Base-by-base conservation (phyloP, 1,140 invertebrate genomes). In the Pseudachorutes palmiensis region DNA sequence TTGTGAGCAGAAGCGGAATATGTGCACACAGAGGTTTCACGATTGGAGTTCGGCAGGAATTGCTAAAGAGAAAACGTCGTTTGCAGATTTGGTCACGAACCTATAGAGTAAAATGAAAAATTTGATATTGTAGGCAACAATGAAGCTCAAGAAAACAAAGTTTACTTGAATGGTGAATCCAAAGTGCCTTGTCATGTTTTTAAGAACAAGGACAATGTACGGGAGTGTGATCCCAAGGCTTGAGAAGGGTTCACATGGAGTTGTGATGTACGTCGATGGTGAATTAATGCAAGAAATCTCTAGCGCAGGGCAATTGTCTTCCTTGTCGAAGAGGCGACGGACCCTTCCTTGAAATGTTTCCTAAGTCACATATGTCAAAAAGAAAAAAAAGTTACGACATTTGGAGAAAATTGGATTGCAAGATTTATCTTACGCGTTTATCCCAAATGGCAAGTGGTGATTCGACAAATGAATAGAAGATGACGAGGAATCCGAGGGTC, bases 181-280 rank as follows among this genome's bases (percentile, higher is more conserved):
- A 75, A 86, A 86, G 75, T 84, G 85, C 75, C 84, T 84, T 71
- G 86, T 85, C 75, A 86, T 71, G 75, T 86, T 86, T 73, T 86
- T 86, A 41, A 86, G 82, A 70, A 85, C 83, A 80, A 86, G 81
- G 28, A 86, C 82, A 65, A 86, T 76, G 75, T 82, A 85, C 29
- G 84, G 84, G 30, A 86, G 75, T 76, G 84, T 85, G 60, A 86
- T 86, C 26, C 84, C 85, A 12, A 86, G 75, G 31, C 81, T 83
- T 71, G 83, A 82, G 72, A 82, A 81, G 60, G 82, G 81, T 75
- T 84, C 83, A 67, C 82, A 76, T 62, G 84, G 84, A 76, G 84
- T 86, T 57, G 81, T 82, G 68, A 85, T 84, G 74, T 77, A 86
- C 67, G 83, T 82, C 58, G 3, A 2, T 3, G 3, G 24, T 29